These are phyloP conservation scores for Archegozetes longisetosus DNA, from an alignment of 1,140 invertebrate genomes.

Conservation along the genomic window DNA sequence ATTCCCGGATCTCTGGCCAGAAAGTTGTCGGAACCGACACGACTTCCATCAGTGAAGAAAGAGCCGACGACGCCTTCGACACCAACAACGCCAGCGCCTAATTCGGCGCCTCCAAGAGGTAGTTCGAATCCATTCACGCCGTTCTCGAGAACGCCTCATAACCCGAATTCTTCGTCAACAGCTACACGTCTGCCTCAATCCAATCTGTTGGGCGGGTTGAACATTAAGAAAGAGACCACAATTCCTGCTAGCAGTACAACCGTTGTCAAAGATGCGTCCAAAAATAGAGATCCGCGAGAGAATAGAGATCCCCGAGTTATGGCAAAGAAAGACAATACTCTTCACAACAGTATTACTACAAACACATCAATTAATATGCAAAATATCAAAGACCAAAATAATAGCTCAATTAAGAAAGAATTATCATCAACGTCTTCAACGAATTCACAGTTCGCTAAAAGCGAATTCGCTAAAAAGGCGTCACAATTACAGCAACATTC, in stretches of 20 bases:
- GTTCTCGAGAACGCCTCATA: conserved; percentile 4
- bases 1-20: conserved; percentile 6
- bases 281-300: background rate
- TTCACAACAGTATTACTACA: background rate
- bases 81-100: conserved; percentile 10
- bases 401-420: background rate
- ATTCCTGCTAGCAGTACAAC: background rate
- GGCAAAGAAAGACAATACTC: background rate
- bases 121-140: background rate
- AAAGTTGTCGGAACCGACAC: conserved; percentile 13
- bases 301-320: background rate
- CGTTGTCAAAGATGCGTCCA: conserved; percentile 16
- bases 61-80: conserved; percentile 10
- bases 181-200: background rate
- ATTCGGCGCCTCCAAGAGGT: conserved; percentile 7
- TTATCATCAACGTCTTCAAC: background rate
- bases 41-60: conserved; percentile 8
- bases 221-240: background rate
- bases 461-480: background rate
- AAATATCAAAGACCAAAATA: background rate
- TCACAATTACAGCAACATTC: background rate
- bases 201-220: background rate
- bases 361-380: too few species aligned
- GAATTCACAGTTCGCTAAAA: background rate
- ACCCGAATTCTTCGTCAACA: background rate